Conservation (phyloP, 2,113 vertebrate species). For the Daphoenositta chrysoptera region DNA sequence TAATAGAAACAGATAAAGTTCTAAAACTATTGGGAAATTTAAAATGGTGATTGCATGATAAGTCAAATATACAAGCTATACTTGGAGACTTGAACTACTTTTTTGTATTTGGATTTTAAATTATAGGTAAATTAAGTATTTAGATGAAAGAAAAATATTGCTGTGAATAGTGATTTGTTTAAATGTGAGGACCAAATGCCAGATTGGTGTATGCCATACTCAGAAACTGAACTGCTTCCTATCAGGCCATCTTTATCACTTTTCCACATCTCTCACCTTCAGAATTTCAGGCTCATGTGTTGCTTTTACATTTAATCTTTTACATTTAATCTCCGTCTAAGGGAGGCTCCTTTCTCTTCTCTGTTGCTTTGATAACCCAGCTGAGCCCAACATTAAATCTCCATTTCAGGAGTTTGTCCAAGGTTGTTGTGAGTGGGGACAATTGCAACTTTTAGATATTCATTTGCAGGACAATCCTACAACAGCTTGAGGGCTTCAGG, state of each 20-base stretch:
- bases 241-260: neutral
- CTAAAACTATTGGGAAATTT: neutral
- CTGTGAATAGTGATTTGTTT: neutral
- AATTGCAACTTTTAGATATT: neutral
- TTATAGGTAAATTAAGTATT: neutral
- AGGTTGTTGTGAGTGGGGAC: neutral
- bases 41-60: neutral
- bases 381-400: neutral
- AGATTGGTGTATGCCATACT: neutral
- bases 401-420: neutral
- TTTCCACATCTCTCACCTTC: neutral
- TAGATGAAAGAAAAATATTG: neutral
- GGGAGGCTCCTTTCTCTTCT: neutral
- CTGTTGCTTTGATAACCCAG: neutral
- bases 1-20: neutral
- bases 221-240: neutral
- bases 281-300: neutral
- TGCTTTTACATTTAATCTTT: neutral
- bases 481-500: neutral
- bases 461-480: neutral
- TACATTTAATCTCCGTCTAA: neutral
- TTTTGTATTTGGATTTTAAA: neutral
- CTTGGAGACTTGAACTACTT: neutral
- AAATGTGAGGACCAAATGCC: neutral
- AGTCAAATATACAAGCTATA: neutral